phyloP scores from a whole-genome alignment of 2,888 invertebrate species.

The Maniola hyperantus region DNA sequence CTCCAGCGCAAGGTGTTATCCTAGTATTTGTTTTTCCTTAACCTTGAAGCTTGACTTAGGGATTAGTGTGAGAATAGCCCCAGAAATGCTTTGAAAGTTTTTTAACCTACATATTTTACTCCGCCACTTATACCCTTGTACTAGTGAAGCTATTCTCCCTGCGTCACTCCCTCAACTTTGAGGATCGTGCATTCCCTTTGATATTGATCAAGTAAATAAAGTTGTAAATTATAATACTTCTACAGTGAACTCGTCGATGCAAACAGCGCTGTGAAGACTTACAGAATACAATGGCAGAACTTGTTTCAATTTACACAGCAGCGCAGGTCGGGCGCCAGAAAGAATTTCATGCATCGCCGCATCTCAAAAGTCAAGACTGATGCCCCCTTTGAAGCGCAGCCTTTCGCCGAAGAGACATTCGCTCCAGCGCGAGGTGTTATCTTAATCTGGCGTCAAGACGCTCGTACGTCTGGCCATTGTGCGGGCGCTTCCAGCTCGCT shows the following conservation, averaged over 20 bases:
- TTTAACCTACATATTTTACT: not conserved
- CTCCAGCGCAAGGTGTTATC: too few species aligned
- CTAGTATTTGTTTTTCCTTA: too few species aligned
- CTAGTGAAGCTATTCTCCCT: not conserved
- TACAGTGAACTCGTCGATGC: not conserved
- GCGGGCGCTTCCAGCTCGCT: constrained; percentile 57
- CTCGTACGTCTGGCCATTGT: constrained; percentile 58
- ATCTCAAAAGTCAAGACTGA: constrained; percentile 37
- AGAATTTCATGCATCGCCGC: constrained; percentile 34
- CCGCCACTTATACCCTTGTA: not conserved
- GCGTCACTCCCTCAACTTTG: too few species aligned
- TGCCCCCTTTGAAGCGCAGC: constrained; percentile 37
- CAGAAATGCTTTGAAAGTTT: too few species aligned
- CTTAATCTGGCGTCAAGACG: constrained; percentile 68
- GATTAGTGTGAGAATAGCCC: too few species aligned
- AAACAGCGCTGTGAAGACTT: not conserved
- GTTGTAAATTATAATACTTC: too few species aligned
- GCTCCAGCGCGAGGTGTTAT: constrained; percentile 61
- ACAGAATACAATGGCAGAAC: constrained; percentile 9
- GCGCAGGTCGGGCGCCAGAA: constrained; percentile 26
- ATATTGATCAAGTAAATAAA: too few species aligned
- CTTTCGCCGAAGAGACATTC: constrained; percentile 29
- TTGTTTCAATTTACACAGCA: constrained; percentile 17
- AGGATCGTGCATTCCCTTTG: too few species aligned
- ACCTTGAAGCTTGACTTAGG: too few species aligned